phyloP scores from a whole-genome alignment of 2,113 vertebrate genomes.

The Synodontis membranacea region DNA sequence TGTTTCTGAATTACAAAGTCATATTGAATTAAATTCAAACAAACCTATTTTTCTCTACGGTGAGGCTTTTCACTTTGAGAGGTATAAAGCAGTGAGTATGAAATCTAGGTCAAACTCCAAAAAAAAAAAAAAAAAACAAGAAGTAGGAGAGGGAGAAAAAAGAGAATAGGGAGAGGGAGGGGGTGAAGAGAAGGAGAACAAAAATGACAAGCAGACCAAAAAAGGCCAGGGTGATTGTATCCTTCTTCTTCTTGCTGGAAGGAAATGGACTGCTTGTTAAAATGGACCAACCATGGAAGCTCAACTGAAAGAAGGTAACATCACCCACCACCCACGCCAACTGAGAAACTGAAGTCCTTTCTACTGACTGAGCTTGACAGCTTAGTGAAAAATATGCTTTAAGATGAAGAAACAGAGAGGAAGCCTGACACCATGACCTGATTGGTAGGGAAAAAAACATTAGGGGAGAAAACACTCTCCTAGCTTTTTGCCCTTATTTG shows the following conservation, averaged over 20 bases:
- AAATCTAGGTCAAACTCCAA: slow-evolving; percentile 65
- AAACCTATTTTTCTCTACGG: slow-evolving; percentile 36
- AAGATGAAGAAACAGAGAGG: slow-evolving; percentile 4
- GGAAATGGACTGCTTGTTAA: slow-evolving; percentile 32
- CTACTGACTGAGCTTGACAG: slow-evolving; percentile 49
- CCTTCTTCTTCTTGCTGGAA: slow-evolving; percentile 29
- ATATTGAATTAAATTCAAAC: slow-evolving; percentile 20
- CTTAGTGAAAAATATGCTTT: background rate
- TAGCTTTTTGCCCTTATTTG: slow-evolving; percentile 33
- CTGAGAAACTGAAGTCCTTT: slow-evolving; percentile 34
- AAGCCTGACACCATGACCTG: slow-evolving; percentile 20
- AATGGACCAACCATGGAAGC: slow-evolving; percentile 16
- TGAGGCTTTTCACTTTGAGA: slow-evolving; percentile 59
- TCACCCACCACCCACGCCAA: slow-evolving; percentile 26
- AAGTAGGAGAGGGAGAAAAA: slow-evolving; percentile 54
- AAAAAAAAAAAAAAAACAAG: slow-evolving; percentile 26
- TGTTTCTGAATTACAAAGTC: slow-evolving; percentile 26
- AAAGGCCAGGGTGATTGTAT: slow-evolving; percentile 40
- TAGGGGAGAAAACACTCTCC: background rate
- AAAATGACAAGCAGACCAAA: slow-evolving; percentile 45
- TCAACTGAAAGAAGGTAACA: slow-evolving; percentile 25
- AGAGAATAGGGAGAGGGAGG: background rate
- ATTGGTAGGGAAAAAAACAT: slow-evolving; percentile 2
- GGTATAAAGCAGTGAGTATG: slow-evolving; percentile 56
- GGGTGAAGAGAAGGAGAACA: slow-evolving; percentile 26